Conservation (phyloP, 1,140 invertebrate genomes). For the Prorops nasuta region DNA sequence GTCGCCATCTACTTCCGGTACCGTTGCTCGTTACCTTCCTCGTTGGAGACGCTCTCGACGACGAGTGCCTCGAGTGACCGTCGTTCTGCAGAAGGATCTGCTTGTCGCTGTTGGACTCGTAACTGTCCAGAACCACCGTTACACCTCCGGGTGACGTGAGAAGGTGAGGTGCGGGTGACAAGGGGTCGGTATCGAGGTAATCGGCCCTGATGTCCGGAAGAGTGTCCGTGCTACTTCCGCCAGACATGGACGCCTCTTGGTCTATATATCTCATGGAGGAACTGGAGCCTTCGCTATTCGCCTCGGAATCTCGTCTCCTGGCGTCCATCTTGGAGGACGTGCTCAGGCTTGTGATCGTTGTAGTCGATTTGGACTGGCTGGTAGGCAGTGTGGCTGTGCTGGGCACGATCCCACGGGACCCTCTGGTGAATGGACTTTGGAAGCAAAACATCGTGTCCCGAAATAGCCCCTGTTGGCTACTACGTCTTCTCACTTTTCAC, state of each 20-base stretch:
- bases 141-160: constrained; percentile 24
- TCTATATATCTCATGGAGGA: constrained; percentile 51
- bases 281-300: constrained; percentile 43
- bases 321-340: constrained; percentile 8
- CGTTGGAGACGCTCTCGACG: constrained; percentile 8
- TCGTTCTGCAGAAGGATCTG: not conserved
- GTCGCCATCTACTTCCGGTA: constrained; percentile 31
- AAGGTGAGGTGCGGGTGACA: constrained; percentile 42
- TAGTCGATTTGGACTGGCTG: constrained; percentile 26
- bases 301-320: constrained; percentile 43
- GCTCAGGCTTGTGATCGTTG: constrained; percentile 17
- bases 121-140: constrained; percentile 5
- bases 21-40: constrained; percentile 25
- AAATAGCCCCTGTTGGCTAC: not conserved
- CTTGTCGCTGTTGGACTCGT: not conserved
- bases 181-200: constrained; percentile 43
- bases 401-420: constrained; percentile 30
- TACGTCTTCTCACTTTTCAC: not conserved
- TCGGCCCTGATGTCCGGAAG: constrained; percentile 46
- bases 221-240: constrained; percentile 46
- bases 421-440: constrained; percentile 50
- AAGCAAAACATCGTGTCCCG: constrained; percentile 50
- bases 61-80: not conserved
- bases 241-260: constrained; percentile 42
- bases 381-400: constrained; percentile 20